Percentiles rank a stretch among this genome's conserved stretches.
phyloP scores from a whole-genome alignment of 2,113 vertebrate species.

The Eurystomus gularis region DNA sequence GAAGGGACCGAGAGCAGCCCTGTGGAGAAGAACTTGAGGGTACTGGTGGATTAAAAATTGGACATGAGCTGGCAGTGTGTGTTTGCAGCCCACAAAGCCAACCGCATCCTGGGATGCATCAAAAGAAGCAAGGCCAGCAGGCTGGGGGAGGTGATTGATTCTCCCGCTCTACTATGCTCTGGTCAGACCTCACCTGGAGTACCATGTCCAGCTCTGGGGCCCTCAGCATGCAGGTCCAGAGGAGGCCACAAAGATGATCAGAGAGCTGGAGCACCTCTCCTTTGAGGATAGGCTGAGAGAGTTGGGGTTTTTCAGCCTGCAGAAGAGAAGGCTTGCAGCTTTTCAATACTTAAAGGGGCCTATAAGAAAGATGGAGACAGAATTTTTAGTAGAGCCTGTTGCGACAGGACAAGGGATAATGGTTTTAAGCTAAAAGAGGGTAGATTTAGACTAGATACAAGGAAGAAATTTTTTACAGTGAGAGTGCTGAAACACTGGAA shows the following conservation, averaged over 20 bases:
- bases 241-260: not conserved
- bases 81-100: not conserved
- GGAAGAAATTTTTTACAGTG: not conserved
- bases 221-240: not conserved
- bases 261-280: not conserved
- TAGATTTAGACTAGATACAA: not conserved
- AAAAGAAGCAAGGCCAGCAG: not conserved
- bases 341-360: not conserved
- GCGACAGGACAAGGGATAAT: not conserved
- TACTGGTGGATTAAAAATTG: not conserved
- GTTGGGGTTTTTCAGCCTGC: not conserved
- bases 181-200: not conserved
- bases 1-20: not conserved
- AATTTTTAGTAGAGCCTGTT: not conserved
- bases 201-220: not conserved
- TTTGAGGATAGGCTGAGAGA: not conserved
- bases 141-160: not conserved
- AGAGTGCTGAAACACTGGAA: not conserved
- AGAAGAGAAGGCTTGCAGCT: not conserved
- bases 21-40: not conserved
- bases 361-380: not conserved
- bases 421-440: not conserved
- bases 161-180: not conserved
- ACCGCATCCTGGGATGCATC: not conserved
- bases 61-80: not conserved